Conservation (phyloP, 1,140 invertebrate genomes). For the Conus betulinus region DNA sequence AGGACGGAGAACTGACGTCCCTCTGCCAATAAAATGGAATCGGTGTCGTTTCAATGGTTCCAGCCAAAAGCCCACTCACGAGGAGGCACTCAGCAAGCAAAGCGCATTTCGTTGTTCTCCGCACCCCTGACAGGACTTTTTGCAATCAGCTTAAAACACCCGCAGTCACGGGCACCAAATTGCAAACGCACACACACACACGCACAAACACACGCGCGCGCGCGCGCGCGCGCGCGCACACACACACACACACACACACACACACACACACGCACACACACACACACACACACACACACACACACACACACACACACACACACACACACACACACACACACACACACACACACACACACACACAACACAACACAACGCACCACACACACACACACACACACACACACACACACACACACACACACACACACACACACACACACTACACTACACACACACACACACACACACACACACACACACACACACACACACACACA, state of each 20-base stretch:
- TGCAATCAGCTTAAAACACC: constrained; percentile 41
- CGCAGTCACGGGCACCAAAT: constrained; percentile 25
- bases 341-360: no score
- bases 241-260: no score
- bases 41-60: constrained; percentile 17
- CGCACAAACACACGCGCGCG: not conserved
- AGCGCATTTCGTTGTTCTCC: constrained; percentile 35
- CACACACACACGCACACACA: not conserved
- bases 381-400: constrained; percentile 6
- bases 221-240: no score
- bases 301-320: not conserved
- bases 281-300: constrained; percentile 2
- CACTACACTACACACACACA: not conserved
- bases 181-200: constrained; percentile 11
- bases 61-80: constrained; percentile 20
- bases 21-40: constrained; percentile 15
- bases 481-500: no score
- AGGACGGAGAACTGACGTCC: not conserved
- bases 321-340: no score
- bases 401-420: constrained; percentile 12
- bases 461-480: no score
- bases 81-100: constrained; percentile 18
- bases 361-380: no score
- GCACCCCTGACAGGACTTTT: constrained; percentile 21
- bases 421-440: constrained; percentile 12